These are phyloP conservation scores for Sinohyriopsis cumingii DNA, from an alignment of 2,888 invertebrate genomes.

Conservation along the genomic window DNA sequence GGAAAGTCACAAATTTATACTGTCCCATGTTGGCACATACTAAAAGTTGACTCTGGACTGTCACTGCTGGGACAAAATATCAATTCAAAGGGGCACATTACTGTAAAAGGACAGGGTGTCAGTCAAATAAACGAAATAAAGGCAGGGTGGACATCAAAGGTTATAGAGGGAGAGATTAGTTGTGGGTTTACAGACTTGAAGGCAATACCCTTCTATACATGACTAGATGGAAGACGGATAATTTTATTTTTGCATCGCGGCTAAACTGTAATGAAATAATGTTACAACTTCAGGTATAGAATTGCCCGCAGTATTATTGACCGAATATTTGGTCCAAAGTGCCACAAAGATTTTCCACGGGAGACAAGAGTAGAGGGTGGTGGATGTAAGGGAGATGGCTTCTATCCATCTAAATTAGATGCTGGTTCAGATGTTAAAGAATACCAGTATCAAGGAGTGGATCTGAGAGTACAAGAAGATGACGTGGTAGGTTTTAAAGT, in stretches of 20 bases:
- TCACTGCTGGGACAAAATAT: no score
- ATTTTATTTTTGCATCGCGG: not conserved
- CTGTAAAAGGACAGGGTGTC: no score
- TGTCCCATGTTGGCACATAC: no score
- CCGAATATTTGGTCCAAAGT: constrained; percentile 34
- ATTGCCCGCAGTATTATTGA: constrained; percentile 22
- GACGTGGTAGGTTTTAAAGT: constrained; percentile 4
- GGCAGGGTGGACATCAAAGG: no score
- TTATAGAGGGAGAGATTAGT: no score
- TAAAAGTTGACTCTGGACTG: no score
- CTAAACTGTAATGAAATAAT: not conserved
- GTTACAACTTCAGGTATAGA: constrained; percentile 22
- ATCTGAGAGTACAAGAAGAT: constrained; percentile 9
- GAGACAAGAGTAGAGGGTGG: constrained; percentile 16
- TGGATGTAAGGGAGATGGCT: constrained; percentile 24
- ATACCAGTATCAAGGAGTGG: constrained; percentile 19
- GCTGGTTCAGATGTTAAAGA: constrained; percentile 9
- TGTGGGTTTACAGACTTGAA: no score
- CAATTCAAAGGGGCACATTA: no score
- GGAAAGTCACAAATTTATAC: no score
- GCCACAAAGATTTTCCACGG: constrained; percentile 27
- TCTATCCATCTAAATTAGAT: constrained; percentile 24
- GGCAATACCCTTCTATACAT: not conserved
- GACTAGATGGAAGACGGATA: not conserved
- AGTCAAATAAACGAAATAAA: no score